phyloP scores from a whole-genome alignment of 2,113 vertebrate species.

The Siniperca chuatsi region DNA sequence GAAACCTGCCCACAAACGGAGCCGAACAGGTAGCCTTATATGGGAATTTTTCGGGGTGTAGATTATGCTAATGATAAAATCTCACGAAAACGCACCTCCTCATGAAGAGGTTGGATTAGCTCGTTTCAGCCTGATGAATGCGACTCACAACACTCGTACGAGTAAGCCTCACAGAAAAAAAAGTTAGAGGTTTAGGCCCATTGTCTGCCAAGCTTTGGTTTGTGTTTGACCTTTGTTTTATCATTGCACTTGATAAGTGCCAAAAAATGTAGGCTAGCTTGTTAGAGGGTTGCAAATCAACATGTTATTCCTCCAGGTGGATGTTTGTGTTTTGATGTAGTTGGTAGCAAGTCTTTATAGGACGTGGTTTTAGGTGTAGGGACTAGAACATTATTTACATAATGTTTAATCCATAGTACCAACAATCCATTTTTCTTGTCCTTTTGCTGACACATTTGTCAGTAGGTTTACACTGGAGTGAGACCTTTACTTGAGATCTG shows the following conservation, averaged over 20 bases:
- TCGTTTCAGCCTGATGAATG: too few species aligned
- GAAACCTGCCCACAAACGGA: too few species aligned
- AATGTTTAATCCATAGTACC: not conserved
- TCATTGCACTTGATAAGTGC: not conserved
- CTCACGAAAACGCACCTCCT: too few species aligned
- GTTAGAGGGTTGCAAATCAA: not conserved
- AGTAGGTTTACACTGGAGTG: conserved; percentile 23
- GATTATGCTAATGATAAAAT: too few species aligned
- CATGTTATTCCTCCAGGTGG: not conserved
- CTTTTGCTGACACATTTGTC: not conserved
- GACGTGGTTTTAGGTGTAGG: not conserved
- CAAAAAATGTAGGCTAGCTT: not conserved
- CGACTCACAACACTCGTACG: too few species aligned
- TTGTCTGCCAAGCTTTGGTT: not conserved
- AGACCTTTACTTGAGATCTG: conserved; percentile 10
- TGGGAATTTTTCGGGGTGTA: too few species aligned
- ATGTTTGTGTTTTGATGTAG: not conserved
- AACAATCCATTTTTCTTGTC: not conserved
- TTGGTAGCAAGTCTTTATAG: not conserved
- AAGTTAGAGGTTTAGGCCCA: too few species aligned
- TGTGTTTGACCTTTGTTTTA: not conserved
- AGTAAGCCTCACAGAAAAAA: too few species aligned
- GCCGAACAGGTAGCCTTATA: too few species aligned
- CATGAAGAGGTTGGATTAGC: too few species aligned
- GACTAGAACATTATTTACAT: not conserved